Base-by-base conservation (phyloP, 2,888 invertebrate genomes). In the Netelia fuscicornis region DNA sequence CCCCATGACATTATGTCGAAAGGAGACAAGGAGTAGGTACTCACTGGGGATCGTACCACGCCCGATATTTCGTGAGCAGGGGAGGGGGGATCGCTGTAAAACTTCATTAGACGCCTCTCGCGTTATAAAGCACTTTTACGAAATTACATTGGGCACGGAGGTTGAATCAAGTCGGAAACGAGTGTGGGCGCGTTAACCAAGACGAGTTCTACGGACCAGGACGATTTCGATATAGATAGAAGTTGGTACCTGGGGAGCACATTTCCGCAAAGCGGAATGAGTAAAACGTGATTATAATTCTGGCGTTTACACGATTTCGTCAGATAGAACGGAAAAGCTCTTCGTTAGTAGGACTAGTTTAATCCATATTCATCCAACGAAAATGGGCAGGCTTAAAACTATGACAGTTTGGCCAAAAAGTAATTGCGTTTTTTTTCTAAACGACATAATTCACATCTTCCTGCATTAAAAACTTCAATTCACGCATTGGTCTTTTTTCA, bases 51-150 rank as follows among this genome's bases (percentile, higher is more conserved):
- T 52, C n/a, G 71, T 11, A 64, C 60, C 70, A 11, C 37, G n/a
- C 48, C 30, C 11, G 62, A 44, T 52, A 62, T 52, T 52, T 42
- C 13, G 64, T 30, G 37, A 37, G 6, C 37, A 71, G 17, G 64
- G 54, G 48, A 17, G 37, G 37, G 37, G 37, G 37, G 37, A 37
- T 37, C 37, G 79, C 64, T 64, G 84, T 89, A 83, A 87, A 88
- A 88, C 86, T 89, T 87, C 88, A 86, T 87, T 88, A 89, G 85
- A 82, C 79, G 71, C 83, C 83, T 83, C 37, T 37, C 37, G 37
- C 82, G 76, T 77, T 86, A 82, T 84, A 75, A 83, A 87, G 84
- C 81, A 86, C 87, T 87, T 87, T 89, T 86, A 86, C 87, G 72
- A 87, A 87, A 88, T 88, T 89, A 87, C 85, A 85, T 54, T 71